These are phyloP conservation scores for Matsumurasca onukii DNA, from an alignment of 1,140 invertebrate species.

Conservation along the genomic window DNA sequence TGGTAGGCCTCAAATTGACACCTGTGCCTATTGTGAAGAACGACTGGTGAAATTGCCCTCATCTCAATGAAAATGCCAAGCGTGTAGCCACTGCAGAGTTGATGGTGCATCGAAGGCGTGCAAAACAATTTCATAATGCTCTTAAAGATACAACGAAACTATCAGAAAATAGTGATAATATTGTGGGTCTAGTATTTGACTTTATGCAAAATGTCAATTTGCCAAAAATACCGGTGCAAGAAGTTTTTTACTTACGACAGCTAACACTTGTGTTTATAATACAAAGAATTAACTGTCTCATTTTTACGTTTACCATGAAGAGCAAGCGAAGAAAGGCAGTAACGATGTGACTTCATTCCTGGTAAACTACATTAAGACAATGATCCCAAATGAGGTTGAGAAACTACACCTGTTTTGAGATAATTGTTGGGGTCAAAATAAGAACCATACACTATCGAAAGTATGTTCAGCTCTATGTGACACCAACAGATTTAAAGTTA, in stretches of 20 bases:
- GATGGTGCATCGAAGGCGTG: conserved; percentile 39
- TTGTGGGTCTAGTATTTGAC: conserved; percentile 43
- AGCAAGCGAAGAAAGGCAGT: conserved; percentile 38
- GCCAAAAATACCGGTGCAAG: conserved; percentile 39
- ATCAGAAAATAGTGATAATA: conserved; percentile 35
- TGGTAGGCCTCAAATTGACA: conserved; percentile 43
- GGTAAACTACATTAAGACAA: conserved; percentile 40
- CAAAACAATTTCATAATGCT: conserved; percentile 43
- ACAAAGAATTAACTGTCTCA: conserved; percentile 38
- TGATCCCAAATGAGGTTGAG: conserved; percentile 36
- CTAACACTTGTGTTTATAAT: conserved; percentile 43
- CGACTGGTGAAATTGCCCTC: conserved; percentile 28
- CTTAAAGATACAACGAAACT: conserved; percentile 38
- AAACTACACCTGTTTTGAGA: conserved; percentile 42
- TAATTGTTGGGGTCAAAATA: conserved; percentile 42
- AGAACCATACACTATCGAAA: conserved; percentile 40
- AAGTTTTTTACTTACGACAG: conserved; percentile 42
- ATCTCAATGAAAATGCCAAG: conserved; percentile 40
- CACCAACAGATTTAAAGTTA: conserved; percentile 38
- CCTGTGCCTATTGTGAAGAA: conserved; percentile 41
- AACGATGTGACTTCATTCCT: conserved; percentile 44
- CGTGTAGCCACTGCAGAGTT: conserved; percentile 43
- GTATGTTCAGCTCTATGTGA: conserved; percentile 37
- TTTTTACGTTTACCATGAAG: conserved; percentile 43
- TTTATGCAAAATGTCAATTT: conserved; percentile 46